These are phyloP conservation scores for Orientallactaga sibirica DNA, from an alignment of 2,797 vertebrate genomes.

Conservation along the genomic window DNA sequence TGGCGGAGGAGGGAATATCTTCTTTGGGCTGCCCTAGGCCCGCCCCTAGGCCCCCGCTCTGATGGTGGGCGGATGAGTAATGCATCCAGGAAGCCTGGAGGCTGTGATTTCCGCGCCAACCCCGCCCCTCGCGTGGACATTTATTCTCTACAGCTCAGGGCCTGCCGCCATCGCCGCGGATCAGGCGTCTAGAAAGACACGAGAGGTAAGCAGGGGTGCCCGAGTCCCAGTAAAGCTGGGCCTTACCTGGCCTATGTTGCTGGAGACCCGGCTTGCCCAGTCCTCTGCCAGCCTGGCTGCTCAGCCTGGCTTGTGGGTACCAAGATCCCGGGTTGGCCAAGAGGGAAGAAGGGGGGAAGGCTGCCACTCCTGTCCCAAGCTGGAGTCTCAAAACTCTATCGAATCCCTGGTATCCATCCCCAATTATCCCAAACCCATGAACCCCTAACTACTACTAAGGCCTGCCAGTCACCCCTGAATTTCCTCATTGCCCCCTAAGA, in stretches of 20 bases:
- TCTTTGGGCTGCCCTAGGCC: constrained; percentile 54
- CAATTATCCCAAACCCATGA: not conserved
- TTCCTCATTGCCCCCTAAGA: not conserved
- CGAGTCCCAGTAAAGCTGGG: not conserved
- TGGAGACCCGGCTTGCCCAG: not conserved
- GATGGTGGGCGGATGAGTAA: constrained; percentile 82
- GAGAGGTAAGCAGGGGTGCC: constrained; percentile 70
- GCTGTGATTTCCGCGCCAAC: constrained; percentile 82
- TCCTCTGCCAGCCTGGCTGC: not conserved
- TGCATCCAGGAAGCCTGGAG: constrained; percentile 82
- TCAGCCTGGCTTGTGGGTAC: not conserved
- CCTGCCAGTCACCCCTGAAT: not conserved
- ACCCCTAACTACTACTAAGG: not conserved
- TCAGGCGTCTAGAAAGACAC: constrained; percentile 44
- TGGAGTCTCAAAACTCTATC: not conserved
- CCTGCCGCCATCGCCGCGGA: constrained; percentile 75
- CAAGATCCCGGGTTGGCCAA: not conserved
- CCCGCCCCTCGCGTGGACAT: constrained; percentile 80
- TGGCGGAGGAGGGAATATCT: constrained; percentile 52
- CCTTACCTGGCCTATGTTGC: not conserved
- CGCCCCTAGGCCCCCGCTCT: constrained; percentile 74
- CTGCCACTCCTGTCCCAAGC: not conserved
- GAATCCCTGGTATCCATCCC: not conserved
- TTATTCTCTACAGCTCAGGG: constrained; percentile 75
- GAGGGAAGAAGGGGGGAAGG: not conserved